These are phyloP conservation scores for Schrankia costaestrigalis DNA, from an alignment of 2,888 invertebrate species.

Conservation along the genomic window DNA sequence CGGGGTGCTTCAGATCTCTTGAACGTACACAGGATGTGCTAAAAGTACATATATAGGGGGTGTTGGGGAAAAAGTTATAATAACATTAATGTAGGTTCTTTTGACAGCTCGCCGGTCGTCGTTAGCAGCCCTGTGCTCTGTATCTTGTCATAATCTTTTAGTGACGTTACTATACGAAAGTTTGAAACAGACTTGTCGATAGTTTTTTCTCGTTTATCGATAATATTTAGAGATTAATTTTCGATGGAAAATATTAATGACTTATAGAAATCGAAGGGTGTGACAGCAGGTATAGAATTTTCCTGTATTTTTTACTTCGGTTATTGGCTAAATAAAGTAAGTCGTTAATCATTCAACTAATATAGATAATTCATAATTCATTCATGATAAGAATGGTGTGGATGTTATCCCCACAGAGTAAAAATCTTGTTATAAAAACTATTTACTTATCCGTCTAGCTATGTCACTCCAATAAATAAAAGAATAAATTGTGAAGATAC, in stretches of 20 bases:
- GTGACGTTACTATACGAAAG: slow-evolving; percentile 50
- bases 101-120: slow-evolving; percentile 75
- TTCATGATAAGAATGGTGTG: no score
- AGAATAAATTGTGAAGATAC: no score
- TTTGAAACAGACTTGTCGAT: slow-evolving; percentile 30
- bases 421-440: neutral
- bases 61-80: slow-evolving; percentile 77
- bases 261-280: no score
- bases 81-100: slow-evolving; percentile 80
- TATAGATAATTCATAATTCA: no score
- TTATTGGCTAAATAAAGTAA: no score
- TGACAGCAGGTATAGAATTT: no score
- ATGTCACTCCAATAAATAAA: no score
- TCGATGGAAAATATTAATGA: no score
- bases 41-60: slow-evolving; percentile 40
- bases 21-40: slow-evolving; percentile 25
- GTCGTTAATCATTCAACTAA: no score
- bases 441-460: no score
- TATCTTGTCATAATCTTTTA: slow-evolving; percentile 79
- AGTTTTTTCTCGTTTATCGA: slow-evolving; percentile 24
- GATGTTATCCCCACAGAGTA: neutral
- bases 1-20: slow-evolving; percentile 20
- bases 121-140: slow-evolving; percentile 77
- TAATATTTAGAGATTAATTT: no score
- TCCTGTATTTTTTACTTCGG: no score